phyloP scores from a whole-genome alignment of 2,113 vertebrate genomes.

The Amazona vittata region DNA sequence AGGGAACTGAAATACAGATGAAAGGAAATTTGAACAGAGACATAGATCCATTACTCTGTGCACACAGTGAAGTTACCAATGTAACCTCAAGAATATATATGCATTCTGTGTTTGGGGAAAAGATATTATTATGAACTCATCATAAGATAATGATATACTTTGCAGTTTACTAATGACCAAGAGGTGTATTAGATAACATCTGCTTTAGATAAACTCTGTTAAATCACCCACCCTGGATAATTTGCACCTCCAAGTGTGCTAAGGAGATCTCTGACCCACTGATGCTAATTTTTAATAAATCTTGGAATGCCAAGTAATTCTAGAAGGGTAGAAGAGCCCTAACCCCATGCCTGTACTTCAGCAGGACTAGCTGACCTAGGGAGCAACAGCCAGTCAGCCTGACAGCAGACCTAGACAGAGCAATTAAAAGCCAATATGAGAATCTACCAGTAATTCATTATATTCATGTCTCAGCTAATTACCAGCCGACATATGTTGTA shows the following conservation, averaged over 20 bases:
- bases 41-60: neutral
- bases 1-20: neutral
- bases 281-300: constrained; percentile 63
- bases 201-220: constrained; percentile 46
- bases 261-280: constrained; percentile 38
- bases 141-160: neutral
- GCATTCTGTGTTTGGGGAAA: neutral
- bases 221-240: neutral
- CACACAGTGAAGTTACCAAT: neutral
- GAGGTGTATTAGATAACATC: constrained; percentile 41
- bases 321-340: constrained; percentile 27
- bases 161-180: neutral
- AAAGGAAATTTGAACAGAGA: neutral
- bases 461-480: constrained; percentile 29
- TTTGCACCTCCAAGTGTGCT: constrained; percentile 5
- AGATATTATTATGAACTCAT: neutral
- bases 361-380: neutral
- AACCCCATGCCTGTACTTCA: neutral
- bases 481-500: neutral
- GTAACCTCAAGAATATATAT: neutral
- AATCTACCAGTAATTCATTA: neutral
- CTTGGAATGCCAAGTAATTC: constrained; percentile 64
- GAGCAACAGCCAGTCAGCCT: neutral
- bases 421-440: constrained; percentile 21
- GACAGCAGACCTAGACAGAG: neutral